These are phyloP conservation scores for Coleophora flavipennella DNA, from an alignment of 2,888 invertebrate genomes.

Conservation along the genomic window DNA sequence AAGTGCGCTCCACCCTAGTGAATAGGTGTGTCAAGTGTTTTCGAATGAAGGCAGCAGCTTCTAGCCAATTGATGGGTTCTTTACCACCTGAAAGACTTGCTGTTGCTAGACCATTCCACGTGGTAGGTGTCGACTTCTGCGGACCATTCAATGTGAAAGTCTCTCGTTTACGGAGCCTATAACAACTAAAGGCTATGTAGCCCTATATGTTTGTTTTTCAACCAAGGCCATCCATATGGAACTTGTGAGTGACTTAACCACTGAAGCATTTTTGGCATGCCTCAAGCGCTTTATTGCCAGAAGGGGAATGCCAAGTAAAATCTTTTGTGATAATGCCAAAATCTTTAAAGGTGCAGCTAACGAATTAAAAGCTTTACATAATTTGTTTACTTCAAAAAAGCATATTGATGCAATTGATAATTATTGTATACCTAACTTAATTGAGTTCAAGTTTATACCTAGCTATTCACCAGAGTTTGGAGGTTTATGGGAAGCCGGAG, in stretches of 20 bases:
- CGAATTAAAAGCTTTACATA: conserved; percentile 7
- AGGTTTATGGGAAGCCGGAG: no score
- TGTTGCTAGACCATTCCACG: conserved; percentile 4
- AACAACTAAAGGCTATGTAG: conserved; percentile 5
- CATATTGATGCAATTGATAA: no score
- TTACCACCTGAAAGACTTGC: conserved; percentile 6
- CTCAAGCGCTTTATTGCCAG: no score
- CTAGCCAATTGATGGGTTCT: conserved; percentile 11
- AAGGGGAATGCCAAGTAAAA: conserved; percentile 8
- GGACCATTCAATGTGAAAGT: conserved; percentile 4
- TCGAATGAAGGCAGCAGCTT: no score
- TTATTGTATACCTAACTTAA: no score
- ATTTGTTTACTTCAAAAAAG: not conserved
- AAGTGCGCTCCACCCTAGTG: no score
- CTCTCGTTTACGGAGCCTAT: not conserved
- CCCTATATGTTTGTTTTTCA: no score
- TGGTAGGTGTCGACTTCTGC: conserved; percentile 7
- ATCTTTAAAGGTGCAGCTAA: conserved; percentile 12
- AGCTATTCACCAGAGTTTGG: no score
- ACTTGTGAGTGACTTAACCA: conserved; percentile 8
- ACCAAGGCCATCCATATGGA: conserved; percentile 10
- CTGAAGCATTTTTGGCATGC: no score
- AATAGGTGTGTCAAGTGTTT: no score
- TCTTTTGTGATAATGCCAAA: conserved; percentile 15
- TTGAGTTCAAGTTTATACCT: no score